Percentiles rank a stretch among this genome's conserved stretches.
phyloP scores from a whole-genome alignment of 1,140 invertebrate genomes.

The Drosophila dunni region DNA sequence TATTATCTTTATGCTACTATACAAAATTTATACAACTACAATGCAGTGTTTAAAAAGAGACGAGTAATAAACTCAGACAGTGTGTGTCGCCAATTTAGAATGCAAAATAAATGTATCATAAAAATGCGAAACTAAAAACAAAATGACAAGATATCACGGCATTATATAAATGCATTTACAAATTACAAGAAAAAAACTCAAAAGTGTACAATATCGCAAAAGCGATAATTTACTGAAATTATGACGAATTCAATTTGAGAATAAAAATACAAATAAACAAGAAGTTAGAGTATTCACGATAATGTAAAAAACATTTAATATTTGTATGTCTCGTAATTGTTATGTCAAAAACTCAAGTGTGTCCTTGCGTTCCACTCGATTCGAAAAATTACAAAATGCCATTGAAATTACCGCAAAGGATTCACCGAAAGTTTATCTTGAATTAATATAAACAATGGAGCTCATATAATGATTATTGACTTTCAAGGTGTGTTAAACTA shows the following conservation, averaged over 20 bases:
- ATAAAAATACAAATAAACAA: slow-evolving; percentile 1
- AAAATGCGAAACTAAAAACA: slow-evolving; percentile 1
- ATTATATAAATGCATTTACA: slow-evolving; percentile 18
- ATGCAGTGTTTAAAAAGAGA: slow-evolving; percentile 15
- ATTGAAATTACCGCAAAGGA: not conserved
- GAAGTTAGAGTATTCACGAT: not conserved
- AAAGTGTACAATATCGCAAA: not conserved
- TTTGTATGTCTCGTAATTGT: not conserved
- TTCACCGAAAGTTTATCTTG: not conserved
- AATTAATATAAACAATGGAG: not conserved
- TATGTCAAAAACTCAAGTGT: not conserved
- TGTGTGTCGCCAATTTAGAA: slow-evolving; percentile 25
- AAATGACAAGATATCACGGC: not conserved
- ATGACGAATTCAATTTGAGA: not conserved
- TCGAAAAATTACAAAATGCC: not conserved
- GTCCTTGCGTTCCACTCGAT: not conserved
- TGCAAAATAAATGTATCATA: slow-evolving; percentile 13
- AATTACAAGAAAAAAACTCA: slow-evolving; percentile 1
- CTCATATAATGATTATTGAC: too few species aligned
- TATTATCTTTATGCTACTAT: slow-evolving; percentile 81
- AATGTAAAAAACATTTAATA: not conserved
- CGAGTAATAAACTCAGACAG: slow-evolving; percentile 17
- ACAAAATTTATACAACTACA: slow-evolving; percentile 21
- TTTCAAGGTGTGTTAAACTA: too few species aligned
- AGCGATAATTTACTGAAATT: not conserved